Conservation (phyloP, 2,888 invertebrate species). For the Cotesia congregata region DNA sequence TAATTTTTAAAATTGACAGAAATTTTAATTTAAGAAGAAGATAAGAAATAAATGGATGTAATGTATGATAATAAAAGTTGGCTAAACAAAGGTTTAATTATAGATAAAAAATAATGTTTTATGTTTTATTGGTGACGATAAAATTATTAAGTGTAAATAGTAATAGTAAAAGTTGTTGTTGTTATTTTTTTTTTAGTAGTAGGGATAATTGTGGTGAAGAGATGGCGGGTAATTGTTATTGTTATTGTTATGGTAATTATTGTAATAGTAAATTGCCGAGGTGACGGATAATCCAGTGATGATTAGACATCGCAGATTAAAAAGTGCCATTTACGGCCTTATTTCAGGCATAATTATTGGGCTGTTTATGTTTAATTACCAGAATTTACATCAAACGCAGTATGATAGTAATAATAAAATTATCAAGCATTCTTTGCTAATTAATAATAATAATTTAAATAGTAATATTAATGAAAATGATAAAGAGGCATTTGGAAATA, state of each 20-base stretch:
- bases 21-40: neutral
- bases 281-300: slow-evolving; percentile 58
- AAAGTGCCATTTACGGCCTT: slow-evolving; percentile 72
- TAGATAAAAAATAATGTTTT: neutral
- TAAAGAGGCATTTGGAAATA: slow-evolving; percentile 8
- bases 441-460: neutral
- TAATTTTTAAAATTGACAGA: no score
- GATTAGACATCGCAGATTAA: slow-evolving; percentile 70
- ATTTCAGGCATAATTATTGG: slow-evolving; percentile 74
- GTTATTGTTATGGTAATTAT: slow-evolving; percentile 23
- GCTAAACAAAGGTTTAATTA: neutral
- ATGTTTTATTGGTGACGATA: neutral
- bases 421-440: slow-evolving; percentile 16
- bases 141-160: neutral
- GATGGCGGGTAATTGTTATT: neutral
- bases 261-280: slow-evolving; percentile 40
- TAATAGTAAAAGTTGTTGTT: neutral
- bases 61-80: neutral
- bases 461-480: neutral
- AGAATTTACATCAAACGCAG: slow-evolving; percentile 25
- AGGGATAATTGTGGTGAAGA: neutral
- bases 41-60: neutral
- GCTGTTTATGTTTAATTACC: slow-evolving; percentile 61
- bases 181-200: neutral
- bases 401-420: slow-evolving; percentile 25